Evolutionary conservation across 2,113 vertebrate species (phyloP).

Genomic region (Carassius carassius): DNA sequence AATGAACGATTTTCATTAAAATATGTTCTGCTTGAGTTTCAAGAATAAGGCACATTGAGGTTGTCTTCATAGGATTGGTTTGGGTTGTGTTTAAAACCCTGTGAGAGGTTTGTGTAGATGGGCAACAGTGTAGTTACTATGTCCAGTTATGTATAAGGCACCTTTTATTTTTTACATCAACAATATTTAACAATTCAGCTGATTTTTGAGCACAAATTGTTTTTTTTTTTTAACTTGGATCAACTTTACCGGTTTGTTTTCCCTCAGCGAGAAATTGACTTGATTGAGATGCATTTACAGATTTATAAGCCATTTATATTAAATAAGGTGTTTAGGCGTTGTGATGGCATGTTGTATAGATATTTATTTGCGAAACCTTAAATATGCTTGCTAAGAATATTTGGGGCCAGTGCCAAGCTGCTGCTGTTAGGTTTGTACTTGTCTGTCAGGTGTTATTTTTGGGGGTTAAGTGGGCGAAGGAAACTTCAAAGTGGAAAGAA

Average conservation of each 20-base stretch:
- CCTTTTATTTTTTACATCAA: neutral
- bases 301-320: slow-evolving; percentile 21
- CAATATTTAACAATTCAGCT: neutral
- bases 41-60: slow-evolving; percentile 5
- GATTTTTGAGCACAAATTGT: neutral
- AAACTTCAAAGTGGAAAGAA: neutral
- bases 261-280: neutral
- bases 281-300: neutral
- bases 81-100: neutral
- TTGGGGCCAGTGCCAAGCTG: neutral
- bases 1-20: neutral
- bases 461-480: neutral
- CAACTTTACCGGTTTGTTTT: neutral
- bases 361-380: slow-evolving; percentile 48
- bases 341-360: slow-evolving; percentile 19
- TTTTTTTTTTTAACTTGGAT: neutral
- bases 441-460: neutral
- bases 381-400: slow-evolving; percentile 30
- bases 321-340: slow-evolving; percentile 7
- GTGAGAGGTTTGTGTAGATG: neutral
- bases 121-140: neutral
- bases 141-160: neutral
- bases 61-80: neutral
- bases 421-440: slow-evolving; percentile 14
- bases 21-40: neutral